Evolutionary conservation across 30 jellyfish, hydroid and myxozoan species (phyloP).

Genomic region (Aurelia aurita complex sp. Pacific): DNA sequence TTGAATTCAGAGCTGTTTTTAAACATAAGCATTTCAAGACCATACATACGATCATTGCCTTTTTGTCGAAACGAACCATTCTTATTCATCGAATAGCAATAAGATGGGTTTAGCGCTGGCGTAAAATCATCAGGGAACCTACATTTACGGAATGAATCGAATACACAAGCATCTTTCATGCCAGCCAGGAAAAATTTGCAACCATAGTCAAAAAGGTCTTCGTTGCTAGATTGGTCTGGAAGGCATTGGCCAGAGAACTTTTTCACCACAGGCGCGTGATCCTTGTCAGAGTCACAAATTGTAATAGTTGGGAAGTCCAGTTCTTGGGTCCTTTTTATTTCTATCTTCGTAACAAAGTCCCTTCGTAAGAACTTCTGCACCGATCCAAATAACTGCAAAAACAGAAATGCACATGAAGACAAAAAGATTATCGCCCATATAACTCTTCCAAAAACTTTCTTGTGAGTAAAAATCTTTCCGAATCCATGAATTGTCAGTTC

Average conservation of each 20-base stretch:
- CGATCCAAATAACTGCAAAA: neutral
- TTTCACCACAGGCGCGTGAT: no score
- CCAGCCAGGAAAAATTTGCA: slow-evolving; percentile 31
- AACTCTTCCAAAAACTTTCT: neutral
- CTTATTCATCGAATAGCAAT: slow-evolving; percentile 15
- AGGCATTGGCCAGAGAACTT: no score
- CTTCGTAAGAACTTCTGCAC: no score
- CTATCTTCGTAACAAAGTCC: no score
- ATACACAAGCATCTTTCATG: neutral
- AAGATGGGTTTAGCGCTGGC: slow-evolving; percentile 3
- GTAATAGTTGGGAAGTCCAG: no score
- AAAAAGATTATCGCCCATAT: slow-evolving; percentile 23
- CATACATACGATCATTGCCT: neutral
- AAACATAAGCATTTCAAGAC: slow-evolving; percentile 15
- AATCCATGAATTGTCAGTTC: slow-evolving; percentile 34
- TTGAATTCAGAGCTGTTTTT: neutral
- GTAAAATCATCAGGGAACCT: slow-evolving; percentile 20
- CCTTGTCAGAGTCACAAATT: no score
- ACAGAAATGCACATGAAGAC: neutral
- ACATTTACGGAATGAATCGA: neutral
- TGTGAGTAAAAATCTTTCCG: slow-evolving; percentile 3
- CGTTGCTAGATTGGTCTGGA: no score
- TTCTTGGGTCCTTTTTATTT: no score
- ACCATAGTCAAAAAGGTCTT: slow-evolving; percentile 5
- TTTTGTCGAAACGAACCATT: slow-evolving; percentile 6